Percentiles rank a stretch among this genome's conserved stretches.
Evolutionary conservation across 2,113 vertebrate genomes (phyloP).

Genomic region (Salvelinus alpinus): DNA sequence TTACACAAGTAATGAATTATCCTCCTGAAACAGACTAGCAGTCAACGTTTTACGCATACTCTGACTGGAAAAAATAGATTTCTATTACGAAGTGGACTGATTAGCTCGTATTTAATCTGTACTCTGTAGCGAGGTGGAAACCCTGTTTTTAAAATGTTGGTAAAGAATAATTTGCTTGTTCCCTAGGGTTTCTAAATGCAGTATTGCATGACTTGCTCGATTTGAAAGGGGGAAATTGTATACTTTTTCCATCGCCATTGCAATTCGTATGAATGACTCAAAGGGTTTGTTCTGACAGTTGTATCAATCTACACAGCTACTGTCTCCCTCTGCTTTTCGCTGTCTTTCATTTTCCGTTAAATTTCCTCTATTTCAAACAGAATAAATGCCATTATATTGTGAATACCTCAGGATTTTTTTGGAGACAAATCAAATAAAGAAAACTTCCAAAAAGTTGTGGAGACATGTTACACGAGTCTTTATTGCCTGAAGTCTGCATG

Average conservation of each 20-base stretch:
- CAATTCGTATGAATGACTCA: constrained; percentile 41
- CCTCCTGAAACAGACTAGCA: constrained; percentile 1
- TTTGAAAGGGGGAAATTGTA: constrained; percentile 21
- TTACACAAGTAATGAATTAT: constrained; percentile 32
- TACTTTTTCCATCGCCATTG: constrained; percentile 12
- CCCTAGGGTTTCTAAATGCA: constrained; percentile 23
- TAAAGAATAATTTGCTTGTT: constrained; percentile 20
- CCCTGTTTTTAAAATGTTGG: constrained; percentile 19
- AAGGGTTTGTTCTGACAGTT: constrained; percentile 42
- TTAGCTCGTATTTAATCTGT: constrained; percentile 48
- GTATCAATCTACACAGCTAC: constrained; percentile 56
- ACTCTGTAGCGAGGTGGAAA: constrained; percentile 28
- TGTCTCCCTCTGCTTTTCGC: constrained; percentile 26
- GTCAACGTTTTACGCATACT: constrained; percentile 4
- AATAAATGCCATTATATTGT: constrained; percentile 81
- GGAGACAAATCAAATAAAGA: constrained; percentile 68
- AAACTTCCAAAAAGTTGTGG: constrained; percentile 54
- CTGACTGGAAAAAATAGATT: constrained; percentile 8
- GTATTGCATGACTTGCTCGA: constrained; percentile 55
- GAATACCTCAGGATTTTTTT: constrained; percentile 85
- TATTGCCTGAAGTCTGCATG: too few species aligned
- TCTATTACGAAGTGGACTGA: constrained; percentile 34
- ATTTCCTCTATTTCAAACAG: constrained; percentile 71
- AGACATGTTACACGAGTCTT: not conserved
- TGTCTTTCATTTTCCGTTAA: constrained; percentile 31